Evolutionary conservation across 2,113 vertebrate genomes (phyloP), one percentile per base, ranked within the genome.

Genomic region (Ranitomeya variabilis): DNA sequence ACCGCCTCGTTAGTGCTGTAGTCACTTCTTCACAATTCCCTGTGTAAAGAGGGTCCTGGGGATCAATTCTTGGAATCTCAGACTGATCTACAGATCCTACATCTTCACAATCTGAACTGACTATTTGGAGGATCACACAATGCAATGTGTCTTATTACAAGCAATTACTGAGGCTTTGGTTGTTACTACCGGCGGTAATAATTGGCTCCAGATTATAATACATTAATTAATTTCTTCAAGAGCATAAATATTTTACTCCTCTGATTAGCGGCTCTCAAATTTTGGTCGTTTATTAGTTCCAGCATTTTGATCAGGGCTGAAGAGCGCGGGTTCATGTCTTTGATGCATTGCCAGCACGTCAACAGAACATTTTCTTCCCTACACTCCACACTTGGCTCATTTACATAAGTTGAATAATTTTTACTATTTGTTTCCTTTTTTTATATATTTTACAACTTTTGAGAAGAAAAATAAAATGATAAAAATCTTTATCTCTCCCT

Each of bases 241-340:
- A 84, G 66, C 64, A 86, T 21, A 55, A 71, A 87, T 57, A 55
- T 80, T 79, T 79, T 9, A 52, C 62, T 81, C 37, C 55, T 55
- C 21, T 55, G 54, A 71, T 69, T 54, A 52, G 86, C 31, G 81
- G 21, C 66, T 87, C 21, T 51, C 23, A 79, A 57, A 79, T 79
- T 78, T 55, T 80, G 55, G 55, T 21, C 54, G 51, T 87, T 87
- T 87, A 87, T 87, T 81, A 71, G 86, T 87, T 87, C 71, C 77
- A 69, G 62, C 62, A 86, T 62, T 80, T 54, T 87, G 52, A 81
- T 67, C 86, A 80, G 64, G 31, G 67, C 60, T 79, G 64, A 69
- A 81, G 55, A 45, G 77, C 62, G 57, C 77, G 11, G 55, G 86
- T 71, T 87, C 79, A 18, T 67, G 64, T 87, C 78, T 66, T 87